phyloP scores from a whole-genome alignment of 2,888 invertebrate species.

The Hydrotaea cyrtoneurina region DNA sequence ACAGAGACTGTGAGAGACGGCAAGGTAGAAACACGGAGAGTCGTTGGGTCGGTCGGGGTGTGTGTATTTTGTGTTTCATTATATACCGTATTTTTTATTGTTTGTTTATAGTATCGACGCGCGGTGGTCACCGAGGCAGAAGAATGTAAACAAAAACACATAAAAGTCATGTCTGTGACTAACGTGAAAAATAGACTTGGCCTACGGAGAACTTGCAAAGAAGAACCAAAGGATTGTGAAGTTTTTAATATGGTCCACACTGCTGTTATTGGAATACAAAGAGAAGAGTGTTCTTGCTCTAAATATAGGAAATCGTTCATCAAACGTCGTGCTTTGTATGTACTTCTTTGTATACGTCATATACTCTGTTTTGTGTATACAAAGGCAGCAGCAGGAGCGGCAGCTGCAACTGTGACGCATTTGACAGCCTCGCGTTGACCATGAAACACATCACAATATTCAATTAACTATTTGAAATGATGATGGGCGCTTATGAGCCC shows the following conservation, averaged over 20 bases:
- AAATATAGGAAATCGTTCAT: neutral
- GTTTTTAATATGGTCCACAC: neutral
- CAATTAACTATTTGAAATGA: conserved; percentile 5
- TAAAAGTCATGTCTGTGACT: conserved; percentile 12
- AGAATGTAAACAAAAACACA: conserved; percentile 65
- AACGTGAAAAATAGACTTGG: conserved; percentile 21
- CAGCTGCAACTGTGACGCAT: conserved; percentile 17
- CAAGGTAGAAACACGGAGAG: neutral
- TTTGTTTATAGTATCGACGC: conserved; percentile 49
- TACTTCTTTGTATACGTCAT: no score
- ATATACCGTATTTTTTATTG: neutral
- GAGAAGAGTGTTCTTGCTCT: conserved; percentile 1
- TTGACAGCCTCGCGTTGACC: conserved; percentile 24
- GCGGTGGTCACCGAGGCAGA: conserved; percentile 49
- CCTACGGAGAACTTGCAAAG: neutral
- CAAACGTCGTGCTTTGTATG: neutral
- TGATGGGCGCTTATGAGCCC: no score
- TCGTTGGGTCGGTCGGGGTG: neutral
- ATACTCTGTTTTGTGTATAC: neutral
- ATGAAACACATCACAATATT: conserved; percentile 17
- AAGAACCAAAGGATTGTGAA: neutral
- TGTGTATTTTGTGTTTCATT: neutral
- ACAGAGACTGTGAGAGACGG: neutral
- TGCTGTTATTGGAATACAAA: neutral
- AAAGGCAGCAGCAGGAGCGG: neutral